Evolutionary conservation across 2,113 vertebrate species (phyloP), one percentile per base, ranked within the genome.

Genomic region (Synchiropus splendidus): DNA sequence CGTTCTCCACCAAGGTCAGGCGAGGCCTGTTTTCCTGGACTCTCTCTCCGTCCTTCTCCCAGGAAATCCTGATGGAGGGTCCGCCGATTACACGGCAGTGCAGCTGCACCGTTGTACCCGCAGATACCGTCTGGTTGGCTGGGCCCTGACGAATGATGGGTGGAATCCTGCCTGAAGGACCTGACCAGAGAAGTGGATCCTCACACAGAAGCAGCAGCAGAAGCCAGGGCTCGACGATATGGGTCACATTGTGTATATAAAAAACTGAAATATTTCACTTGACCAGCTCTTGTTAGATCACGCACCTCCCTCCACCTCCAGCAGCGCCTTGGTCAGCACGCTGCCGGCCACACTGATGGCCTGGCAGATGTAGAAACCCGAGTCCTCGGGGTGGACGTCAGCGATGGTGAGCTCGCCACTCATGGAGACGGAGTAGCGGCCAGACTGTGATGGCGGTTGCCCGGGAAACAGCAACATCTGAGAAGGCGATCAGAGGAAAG

Each of bases 301-400:
- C 79, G 87, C 89, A 99, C 95, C 93, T 77, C 92, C 89, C 45
- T 92, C 90, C 65, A 99, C 95, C 82, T 98, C 90, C 81, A 98
- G 83, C 74, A 92, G 88, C 8, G 92, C 92, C 71, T 94, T 98
- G 68, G 90, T 92, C 65, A 92, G 80, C 65, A 94, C 90, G 54
- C 94, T 98, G 62, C 95, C 95, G 2, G 95, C 95, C 18, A 98
- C 91, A 51, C 94, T 98, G 72, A 98, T 88, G 51, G 93, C 95
- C 84, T 98, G 95, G 75, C 95, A 98, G 67, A 95, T 89, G 39
- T 98, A 98, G 66, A 94, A 93, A 2, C 95, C 95, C 5, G 91
- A 89, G 70, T 98, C 95, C 48, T 96, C 92, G 1, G 89, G 73
- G 74, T 95, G 91, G 56, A 93, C 88, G 5, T 89, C 91, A 3